Conservation (phyloP, 2,113 vertebrate genomes). For the Chloropsis hardwickii region DNA sequence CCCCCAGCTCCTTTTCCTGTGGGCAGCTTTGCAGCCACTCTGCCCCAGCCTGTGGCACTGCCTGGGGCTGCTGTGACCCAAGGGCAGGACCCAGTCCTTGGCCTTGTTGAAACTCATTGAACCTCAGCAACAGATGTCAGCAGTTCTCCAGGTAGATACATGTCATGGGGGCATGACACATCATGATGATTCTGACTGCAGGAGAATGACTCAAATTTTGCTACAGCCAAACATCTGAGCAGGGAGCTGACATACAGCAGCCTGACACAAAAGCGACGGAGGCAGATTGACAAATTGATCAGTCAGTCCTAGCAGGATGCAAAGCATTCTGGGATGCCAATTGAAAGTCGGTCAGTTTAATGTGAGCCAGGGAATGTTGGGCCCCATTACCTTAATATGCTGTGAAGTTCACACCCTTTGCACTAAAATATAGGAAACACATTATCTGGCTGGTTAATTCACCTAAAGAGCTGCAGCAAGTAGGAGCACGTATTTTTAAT, state of each 20-base stretch:
- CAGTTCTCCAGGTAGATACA: neutral
- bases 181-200: neutral
- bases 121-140: neutral
- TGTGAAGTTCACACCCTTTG: constrained; percentile 14
- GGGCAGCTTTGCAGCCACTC: neutral
- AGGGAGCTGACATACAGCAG: neutral
- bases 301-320: neutral
- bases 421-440: constrained; percentile 24
- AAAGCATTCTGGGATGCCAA: neutral
- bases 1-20: neutral
- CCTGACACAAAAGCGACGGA: neutral
- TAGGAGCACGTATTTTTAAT: neutral
- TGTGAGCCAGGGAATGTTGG: neutral
- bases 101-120: neutral
- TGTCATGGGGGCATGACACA: neutral
- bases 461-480: constrained; percentile 10
- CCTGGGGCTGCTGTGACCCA: neutral
- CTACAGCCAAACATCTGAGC: neutral
- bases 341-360: neutral
- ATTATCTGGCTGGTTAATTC: constrained; percentile 48
- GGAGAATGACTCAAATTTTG: neutral
- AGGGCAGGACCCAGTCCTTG: neutral
- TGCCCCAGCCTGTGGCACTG: neutral
- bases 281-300: neutral
- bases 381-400: constrained; percentile 47